Base-by-base conservation (phyloP, 2,113 vertebrate species). In the Salvelinus namaycush region DNA sequence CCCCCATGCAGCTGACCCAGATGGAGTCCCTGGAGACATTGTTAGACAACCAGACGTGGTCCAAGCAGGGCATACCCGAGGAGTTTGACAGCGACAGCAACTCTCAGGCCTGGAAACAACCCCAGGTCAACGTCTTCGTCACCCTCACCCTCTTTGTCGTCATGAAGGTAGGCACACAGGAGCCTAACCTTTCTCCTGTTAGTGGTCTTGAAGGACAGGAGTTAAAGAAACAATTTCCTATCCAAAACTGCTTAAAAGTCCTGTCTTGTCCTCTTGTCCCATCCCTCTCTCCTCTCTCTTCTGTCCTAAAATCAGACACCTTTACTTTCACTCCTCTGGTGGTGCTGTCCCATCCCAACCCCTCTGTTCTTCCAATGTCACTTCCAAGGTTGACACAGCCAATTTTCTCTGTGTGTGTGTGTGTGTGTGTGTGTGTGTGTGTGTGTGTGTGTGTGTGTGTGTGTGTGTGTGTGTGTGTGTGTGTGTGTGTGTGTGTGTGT, bases 31-130 rank as follows among this genome's bases (percentile, higher is more conserved):
- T 99, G 86, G 97, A 97, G 81, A 97, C 97, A 0, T 89, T 99
- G 29, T 94, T 99, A 26, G 98, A 99, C 90, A 99, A 99, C 84
- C 94, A 94, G 77, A 99, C 98, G 0, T 99, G 97, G 97, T 92
- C 95, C 77, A 97, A 95, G 78, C 96, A 96, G 78, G 96, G 95
- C 27, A 87, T 97, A 3, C 92, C 88, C 0, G 95, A 97, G 29
- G 97, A 98, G 78, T 96, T 98, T 0, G 95, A 95, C 70, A 95
- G 95, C n/a, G 87, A 94, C 1, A 93, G 94, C 62, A 93, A 94
- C 62, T 92, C 96, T 1, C 91, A 95, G 68, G 97, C 96, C 76
- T 99, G 97, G 98, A 94, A 82, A 75, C 95, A 98, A 48, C 97
- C 97, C 0, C 95, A 93, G 34, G 93, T 96, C 90, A 99, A 98